These are phyloP conservation scores for Orthonychiurus folsomi DNA, from an alignment of 2,888 invertebrate species.

Conservation along the genomic window DNA sequence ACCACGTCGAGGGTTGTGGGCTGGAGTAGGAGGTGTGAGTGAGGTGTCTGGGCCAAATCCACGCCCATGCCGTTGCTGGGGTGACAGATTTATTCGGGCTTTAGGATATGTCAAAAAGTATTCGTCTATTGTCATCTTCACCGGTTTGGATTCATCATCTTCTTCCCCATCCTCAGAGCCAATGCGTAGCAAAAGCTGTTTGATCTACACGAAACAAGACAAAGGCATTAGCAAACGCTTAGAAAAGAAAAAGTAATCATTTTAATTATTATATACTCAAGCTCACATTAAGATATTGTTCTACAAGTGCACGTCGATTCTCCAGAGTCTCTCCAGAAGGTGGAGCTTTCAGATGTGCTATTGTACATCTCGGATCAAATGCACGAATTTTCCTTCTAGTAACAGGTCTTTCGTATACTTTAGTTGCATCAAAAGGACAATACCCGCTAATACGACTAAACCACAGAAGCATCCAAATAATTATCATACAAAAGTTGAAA, in stretches of 20 bases:
- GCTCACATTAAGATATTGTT: slow-evolving; percentile 79
- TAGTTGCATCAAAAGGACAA: slow-evolving; percentile 89
- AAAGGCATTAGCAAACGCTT: background rate
- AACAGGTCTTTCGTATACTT: slow-evolving; percentile 90
- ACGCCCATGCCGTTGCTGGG: slow-evolving; percentile 7
- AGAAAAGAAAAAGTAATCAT: slow-evolving; percentile 16
- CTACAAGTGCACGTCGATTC: slow-evolving; percentile 60
- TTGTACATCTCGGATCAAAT: slow-evolving; percentile 82
- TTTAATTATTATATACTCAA: slow-evolving; percentile 13
- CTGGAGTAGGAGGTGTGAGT: background rate
- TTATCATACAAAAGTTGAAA: background rate
- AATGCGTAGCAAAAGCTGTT: slow-evolving; percentile 50
- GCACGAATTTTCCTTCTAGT: slow-evolving; percentile 66
- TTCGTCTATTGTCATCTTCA: slow-evolving; percentile 39
- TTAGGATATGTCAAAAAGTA: slow-evolving; percentile 35
- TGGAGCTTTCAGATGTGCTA: slow-evolving; percentile 64
- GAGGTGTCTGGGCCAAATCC: background rate
- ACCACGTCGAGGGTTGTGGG: background rate
- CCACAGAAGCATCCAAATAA: background rate
- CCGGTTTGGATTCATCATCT: slow-evolving; percentile 43
- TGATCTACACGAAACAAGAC: slow-evolving; percentile 45
- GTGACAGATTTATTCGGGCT: slow-evolving; percentile 13
- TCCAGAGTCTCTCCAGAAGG: slow-evolving; percentile 59
- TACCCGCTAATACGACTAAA: slow-evolving; percentile 86
- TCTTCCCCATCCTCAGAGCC: slow-evolving; percentile 51